Evolutionary conservation across 2,113 vertebrate genomes (phyloP), one percentile per base, ranked within the genome.

Genomic region (Malurus cyaneus): DNA sequence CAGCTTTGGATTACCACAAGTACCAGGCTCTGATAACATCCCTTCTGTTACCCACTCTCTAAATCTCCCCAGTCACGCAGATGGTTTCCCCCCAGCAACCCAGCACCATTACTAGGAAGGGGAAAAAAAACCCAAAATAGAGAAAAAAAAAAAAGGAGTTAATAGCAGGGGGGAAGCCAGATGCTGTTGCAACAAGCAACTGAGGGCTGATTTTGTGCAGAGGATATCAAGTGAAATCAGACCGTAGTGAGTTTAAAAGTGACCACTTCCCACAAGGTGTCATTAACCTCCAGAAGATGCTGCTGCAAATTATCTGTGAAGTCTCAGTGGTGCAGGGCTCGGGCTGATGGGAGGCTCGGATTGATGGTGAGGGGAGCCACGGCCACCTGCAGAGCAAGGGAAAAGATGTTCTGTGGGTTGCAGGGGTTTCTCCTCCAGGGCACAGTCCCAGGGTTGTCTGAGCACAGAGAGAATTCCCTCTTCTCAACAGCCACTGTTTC

Each of bases 1-100:
- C 93, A 92, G 78, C 89, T 96, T 94, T 89, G 92, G 93, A 93
- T 94, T 95, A 92, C 76, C 41, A 25, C 3, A 89, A 83, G 81
- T 4, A 88, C 60, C 79, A 80, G 92, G 1, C 47, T 28, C 81
- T 50, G 76, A 86, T 89, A 59, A 53, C 71, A 86, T 74, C 92
- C 91, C 76, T 77, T 72, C 89, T 91, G 94, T 88, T 46, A 73
- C 67, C 0, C 14, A 62, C 64, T 86, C 76, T 23, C n/a, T 90
- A 82, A 93, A 92, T 88, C 92, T 91, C 74, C 25, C 56, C 36
- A 47, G 74, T 65, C 67, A 87, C 8, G 0, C 92, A 95, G 92
- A 95, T 77, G 74, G 70, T 6, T 80, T 72, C 21, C 57, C 59
- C 78, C 31, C 71, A 87, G 53, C 61, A 87, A 93, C 78, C 31